Conservation (phyloP, 2,113 vertebrate genomes). For the Oceanodroma tethys region DNA sequence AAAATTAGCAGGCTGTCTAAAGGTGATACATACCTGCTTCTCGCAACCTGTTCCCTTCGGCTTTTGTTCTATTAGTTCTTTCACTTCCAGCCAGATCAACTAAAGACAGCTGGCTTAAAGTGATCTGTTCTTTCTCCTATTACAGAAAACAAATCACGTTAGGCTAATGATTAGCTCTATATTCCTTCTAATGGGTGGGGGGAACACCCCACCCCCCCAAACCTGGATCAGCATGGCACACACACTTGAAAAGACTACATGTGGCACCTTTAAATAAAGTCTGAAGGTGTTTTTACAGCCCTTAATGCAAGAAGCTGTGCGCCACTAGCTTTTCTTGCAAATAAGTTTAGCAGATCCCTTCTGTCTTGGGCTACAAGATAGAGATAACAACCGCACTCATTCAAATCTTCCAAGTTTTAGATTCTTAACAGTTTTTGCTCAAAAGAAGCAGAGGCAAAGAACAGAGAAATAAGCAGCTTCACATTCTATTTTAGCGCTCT, state of each 20-base stretch:
- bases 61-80: slow-evolving; percentile 90
- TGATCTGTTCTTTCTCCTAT: slow-evolving; percentile 90
- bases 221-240: not conserved
- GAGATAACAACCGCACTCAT: not conserved
- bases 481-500: accelerated
- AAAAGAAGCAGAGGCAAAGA: not conserved
- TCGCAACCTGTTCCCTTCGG: slow-evolving; percentile 88
- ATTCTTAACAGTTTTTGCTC: not conserved
- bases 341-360: not conserved
- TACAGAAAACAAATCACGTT: not conserved
- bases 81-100: slow-evolving; percentile 97
- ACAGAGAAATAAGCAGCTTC: not conserved
- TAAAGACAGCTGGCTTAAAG: slow-evolving; percentile 89
- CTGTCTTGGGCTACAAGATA: not conserved
- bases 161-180: not conserved
- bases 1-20: not conserved
- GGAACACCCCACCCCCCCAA: not conserved
- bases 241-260: accelerated
- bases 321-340: not conserved
- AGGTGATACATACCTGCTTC: slow-evolving; percentile 83
- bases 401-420: not conserved
- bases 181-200: accelerated
- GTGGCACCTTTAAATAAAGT: accelerated
- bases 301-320: not conserved
- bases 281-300: not conserved